Base-by-base conservation (phyloP, 2,113 vertebrate species). In the Tilapia sparmanii region DNA sequence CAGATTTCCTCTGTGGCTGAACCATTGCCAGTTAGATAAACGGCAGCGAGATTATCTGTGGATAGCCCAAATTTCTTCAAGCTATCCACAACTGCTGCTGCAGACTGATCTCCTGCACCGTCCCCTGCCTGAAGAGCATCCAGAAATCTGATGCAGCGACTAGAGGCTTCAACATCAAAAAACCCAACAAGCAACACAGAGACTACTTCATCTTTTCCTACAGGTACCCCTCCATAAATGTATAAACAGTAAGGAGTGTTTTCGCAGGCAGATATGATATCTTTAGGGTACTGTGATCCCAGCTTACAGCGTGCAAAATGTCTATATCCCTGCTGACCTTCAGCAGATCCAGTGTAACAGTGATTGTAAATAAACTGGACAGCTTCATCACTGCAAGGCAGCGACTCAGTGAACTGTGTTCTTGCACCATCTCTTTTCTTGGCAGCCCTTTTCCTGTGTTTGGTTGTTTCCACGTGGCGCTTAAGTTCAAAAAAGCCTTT, bases 201-300 rank as follows among this genome's bases (percentile, higher is more conserved):
- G 42, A 87, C 85, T 1, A n/a, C 40, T 40, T 90, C 87, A 0
- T 84, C 88, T 15, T 88, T 71, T 55, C 82, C 90, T 16, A 94
- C 83, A 2, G 91, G n/a, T 35, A 94, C 85, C 7, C 93, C 91
- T 66, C 86, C 92, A 45, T 95, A 96, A 16, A 96, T 12, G 87
- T 96, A 97, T 4, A 96, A 31, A 71, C 95, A 95, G 88, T 96
- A 97, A 2, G 96, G 96, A 13, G 92, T 95, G 38, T 91, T 78
- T n/a, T 86, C 87, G 79, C 95, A 96, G 47, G 84, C 52, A 8
- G 93, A 90, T 22, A 31, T 29, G 4, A 96, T 91, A 81, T 96
- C 88, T 31, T 87, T 66, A 42, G 94, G 94, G 85, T 96, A 95
- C 22, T 89, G 55, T 12, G 59, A 47, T n/a, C 96, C 95, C 80